These are phyloP conservation scores for Poeciliopsis prolifica DNA, from an alignment of 2,113 vertebrate genomes.

Conservation along the genomic window DNA sequence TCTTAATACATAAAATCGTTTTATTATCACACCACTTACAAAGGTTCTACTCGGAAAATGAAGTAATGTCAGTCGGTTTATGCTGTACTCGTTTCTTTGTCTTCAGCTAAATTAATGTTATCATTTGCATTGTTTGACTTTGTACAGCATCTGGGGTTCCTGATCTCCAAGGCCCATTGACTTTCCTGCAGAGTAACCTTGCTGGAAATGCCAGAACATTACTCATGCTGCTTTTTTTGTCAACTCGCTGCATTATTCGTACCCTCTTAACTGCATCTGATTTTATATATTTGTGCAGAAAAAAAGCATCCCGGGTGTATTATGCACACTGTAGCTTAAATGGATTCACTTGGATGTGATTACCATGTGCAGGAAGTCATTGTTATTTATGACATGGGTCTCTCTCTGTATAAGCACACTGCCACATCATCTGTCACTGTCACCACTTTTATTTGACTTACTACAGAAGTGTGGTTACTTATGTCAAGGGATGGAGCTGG, in stretches of 20 bases:
- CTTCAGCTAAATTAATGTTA: constrained; percentile 37
- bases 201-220: constrained; percentile 68
- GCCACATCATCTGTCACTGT: constrained; percentile 59
- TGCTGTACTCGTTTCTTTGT: constrained; percentile 8
- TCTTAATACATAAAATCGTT: neutral
- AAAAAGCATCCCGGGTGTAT: constrained; percentile 35
- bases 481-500: constrained; percentile 12
- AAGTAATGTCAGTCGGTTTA: constrained; percentile 5
- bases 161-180: constrained; percentile 51
- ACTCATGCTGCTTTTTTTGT: constrained; percentile 60
- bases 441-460: constrained; percentile 58
- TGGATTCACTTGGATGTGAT: constrained; percentile 69
- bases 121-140: constrained; percentile 50
- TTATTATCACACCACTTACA: neutral
- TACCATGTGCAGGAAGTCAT: constrained; percentile 43
- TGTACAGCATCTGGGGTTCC: constrained; percentile 33
- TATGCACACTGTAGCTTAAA: constrained; percentile 49
- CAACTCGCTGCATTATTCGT: constrained; percentile 61
- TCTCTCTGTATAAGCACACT: constrained; percentile 35
- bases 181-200: constrained; percentile 58
- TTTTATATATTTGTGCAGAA: constrained; percentile 60
- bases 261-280: constrained; percentile 57
- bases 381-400: constrained; percentile 64
- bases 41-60: neutral
- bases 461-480: constrained; percentile 44